A percentile compares a stretch with the other conserved stretches of the same genome.
phyloP scores from a whole-genome alignment of 2,888 invertebrate species.

The Gortyna flavago region DNA sequence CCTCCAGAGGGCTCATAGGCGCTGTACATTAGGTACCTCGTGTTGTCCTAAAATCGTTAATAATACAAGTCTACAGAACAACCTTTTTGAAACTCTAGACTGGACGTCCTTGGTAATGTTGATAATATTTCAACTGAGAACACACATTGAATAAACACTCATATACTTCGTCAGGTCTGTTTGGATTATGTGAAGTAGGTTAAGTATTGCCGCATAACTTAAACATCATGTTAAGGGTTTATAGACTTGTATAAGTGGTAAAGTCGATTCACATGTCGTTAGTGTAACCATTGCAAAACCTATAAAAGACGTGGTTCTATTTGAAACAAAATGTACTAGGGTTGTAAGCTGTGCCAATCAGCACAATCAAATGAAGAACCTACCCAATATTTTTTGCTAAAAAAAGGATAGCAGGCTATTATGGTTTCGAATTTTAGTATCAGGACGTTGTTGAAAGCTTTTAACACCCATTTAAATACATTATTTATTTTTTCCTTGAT shows the following conservation, averaged over 20 bases:
- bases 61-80: slow-evolving; percentile 9
- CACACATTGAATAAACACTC: slow-evolving; percentile 23
- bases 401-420: slow-evolving; percentile 9
- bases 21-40: background rate
- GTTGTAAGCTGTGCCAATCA: background rate
- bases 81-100: background rate
- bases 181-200: slow-evolving; percentile 39
- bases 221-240: slow-evolving; percentile 18
- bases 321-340: background rate
- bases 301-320: slow-evolving; percentile 13
- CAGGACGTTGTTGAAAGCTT: slow-evolving; percentile 21
- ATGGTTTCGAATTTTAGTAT: slow-evolving; percentile 2
- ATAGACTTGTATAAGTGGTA: slow-evolving; percentile 31
- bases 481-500: background rate
- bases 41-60: background rate
- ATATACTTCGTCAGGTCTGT: slow-evolving; percentile 23
- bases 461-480: slow-evolving; percentile 8
- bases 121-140: slow-evolving; percentile 30
- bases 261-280: slow-evolving; percentile 12
- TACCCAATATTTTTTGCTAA: background rate
- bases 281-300: background rate
- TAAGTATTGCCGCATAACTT: slow-evolving; percentile 35
- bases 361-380: background rate
- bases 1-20: background rate
- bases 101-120: slow-evolving; percentile 25